Evolutionary conservation across 2,113 vertebrate genomes (phyloP).

Genomic region (Corydoras sp.): DNA sequence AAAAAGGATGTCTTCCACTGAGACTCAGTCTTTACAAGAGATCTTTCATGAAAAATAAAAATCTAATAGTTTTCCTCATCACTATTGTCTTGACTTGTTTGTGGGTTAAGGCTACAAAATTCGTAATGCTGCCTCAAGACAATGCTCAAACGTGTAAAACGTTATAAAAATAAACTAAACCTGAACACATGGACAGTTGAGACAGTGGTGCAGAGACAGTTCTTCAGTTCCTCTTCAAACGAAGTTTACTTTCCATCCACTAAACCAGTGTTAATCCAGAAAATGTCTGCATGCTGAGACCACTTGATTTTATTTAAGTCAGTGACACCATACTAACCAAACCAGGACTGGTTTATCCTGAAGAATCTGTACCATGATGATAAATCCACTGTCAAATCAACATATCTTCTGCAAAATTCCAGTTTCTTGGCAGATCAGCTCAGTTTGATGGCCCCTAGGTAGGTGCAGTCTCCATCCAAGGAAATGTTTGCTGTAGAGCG

Average conservation of each 20-base stretch:
- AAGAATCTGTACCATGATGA: not conserved
- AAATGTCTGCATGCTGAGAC: not conserved
- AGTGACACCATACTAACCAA: not conserved
- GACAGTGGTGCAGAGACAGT: not conserved
- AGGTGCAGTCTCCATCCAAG: conserved; percentile 83
- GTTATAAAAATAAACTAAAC: too few species aligned
- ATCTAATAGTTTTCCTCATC: too few species aligned
- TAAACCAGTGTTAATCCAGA: not conserved
- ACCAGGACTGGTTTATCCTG: too few species aligned
- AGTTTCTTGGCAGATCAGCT: conserved; percentile 60
- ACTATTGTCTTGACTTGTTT: too few species aligned
- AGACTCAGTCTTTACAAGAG: too few species aligned
- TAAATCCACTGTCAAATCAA: not conserved
- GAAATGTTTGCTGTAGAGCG: conserved; percentile 77
- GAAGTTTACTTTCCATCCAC: not conserved
- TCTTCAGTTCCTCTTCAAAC: not conserved
- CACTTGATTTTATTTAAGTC: not conserved
- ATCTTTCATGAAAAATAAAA: too few species aligned
- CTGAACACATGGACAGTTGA: too few species aligned
- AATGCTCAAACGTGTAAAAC: too few species aligned
- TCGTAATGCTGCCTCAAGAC: too few species aligned
- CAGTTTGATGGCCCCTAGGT: conserved; percentile 85
- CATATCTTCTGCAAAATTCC: not conserved
- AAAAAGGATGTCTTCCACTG: too few species aligned
- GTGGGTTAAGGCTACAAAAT: too few species aligned